Evolutionary conservation across 2,797 vertebrate genomes (phyloP).

Genomic region (Hydrolagus colliei): DNA sequence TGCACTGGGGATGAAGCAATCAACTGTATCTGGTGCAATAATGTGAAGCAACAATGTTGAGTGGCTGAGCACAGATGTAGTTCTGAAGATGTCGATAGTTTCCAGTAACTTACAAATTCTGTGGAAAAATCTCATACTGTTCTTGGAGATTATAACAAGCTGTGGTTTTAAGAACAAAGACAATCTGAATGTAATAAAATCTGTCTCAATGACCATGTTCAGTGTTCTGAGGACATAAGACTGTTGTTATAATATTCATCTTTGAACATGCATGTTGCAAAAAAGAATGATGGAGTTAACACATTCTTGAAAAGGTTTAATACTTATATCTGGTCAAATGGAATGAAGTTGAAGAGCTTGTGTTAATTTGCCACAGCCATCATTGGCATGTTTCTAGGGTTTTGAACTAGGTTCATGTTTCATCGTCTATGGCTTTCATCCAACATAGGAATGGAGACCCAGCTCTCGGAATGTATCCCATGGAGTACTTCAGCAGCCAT

Average conservation of each 20-base stretch:
- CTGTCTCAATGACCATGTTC: not conserved
- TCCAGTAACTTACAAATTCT: not conserved
- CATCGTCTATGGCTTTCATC: constrained; percentile 45
- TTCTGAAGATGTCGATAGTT: not conserved
- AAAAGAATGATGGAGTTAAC: not conserved
- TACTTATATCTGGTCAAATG: not conserved
- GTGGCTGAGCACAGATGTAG: not conserved
- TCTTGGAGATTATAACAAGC: not conserved
- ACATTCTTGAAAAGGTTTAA: not conserved
- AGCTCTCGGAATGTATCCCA: constrained; percentile 51
- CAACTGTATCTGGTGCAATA: not conserved
- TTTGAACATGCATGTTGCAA: not conserved
- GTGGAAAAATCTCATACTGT: not conserved
- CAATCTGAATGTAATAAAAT: not conserved
- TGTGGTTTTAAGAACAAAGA: not conserved
- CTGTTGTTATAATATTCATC: not conserved
- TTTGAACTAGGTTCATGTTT: constrained; percentile 49
- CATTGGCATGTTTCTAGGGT: constrained; percentile 44
- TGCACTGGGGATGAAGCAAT: not conserved
- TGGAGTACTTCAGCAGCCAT: constrained; percentile 45
- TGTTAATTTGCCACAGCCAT: constrained; percentile 43
- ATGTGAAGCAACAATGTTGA: not conserved
- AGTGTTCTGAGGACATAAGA: not conserved
- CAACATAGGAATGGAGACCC: constrained; percentile 46
- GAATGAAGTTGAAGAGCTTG: constrained; percentile 35